phyloP scores from a whole-genome alignment of 1,140 invertebrate genomes.

The Mya arenaria region DNA sequence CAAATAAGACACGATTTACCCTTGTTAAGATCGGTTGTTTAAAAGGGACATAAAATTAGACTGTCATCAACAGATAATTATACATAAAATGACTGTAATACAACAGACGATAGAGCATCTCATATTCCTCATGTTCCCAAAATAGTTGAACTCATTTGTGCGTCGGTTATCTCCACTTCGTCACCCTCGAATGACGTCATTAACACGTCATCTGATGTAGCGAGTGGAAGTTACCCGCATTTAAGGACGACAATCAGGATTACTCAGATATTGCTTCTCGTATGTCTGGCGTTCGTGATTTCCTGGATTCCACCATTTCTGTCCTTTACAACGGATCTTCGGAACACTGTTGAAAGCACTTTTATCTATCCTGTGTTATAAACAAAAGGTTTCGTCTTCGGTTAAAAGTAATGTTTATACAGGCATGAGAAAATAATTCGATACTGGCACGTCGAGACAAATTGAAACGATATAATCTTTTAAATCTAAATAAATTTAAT shows the following conservation, averaged over 20 bases:
- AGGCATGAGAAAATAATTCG: too few species aligned
- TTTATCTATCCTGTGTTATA: conserved; percentile 2
- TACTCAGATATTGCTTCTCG: conserved; percentile 11
- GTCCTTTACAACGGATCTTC: conserved; percentile 16
- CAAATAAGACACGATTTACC: too few species aligned
- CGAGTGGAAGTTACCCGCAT: not conserved
- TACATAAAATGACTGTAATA: not conserved
- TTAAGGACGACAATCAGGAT: conserved; percentile 2
- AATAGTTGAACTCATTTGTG: not conserved
- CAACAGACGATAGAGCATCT: not conserved
- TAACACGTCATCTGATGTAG: not conserved
- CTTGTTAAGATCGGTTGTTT: not conserved
- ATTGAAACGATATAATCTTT: too few species aligned
- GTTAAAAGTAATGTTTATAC: not conserved
- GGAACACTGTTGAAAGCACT: conserved; percentile 10
- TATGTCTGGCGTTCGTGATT: conserved; percentile 5
- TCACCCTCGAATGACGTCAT: not conserved
- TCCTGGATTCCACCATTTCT: conserved; percentile 22
- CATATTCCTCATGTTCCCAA: not conserved
- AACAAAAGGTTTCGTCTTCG: conserved; percentile 7
- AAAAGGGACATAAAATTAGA: not conserved
- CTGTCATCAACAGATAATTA: not conserved
- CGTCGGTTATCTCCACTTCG: not conserved
- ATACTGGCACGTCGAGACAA: too few species aligned
- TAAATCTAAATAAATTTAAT: too few species aligned